phyloP scores from a whole-genome alignment of 2,888 invertebrate species.

The Eremobia ochroleuca region DNA sequence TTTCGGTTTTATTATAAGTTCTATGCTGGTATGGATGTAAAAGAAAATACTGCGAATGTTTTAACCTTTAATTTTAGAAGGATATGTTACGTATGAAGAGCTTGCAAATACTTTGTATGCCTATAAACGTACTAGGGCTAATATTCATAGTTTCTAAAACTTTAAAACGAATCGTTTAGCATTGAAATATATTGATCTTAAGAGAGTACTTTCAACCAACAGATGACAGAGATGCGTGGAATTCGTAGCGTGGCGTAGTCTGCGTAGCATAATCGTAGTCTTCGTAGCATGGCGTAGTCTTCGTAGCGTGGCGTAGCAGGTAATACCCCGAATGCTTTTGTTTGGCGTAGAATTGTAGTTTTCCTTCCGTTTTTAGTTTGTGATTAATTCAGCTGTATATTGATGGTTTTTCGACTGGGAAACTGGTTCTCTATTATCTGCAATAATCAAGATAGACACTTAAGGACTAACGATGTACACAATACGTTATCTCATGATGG shows the following conservation, averaged over 20 bases:
- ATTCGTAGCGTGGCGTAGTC: not conserved
- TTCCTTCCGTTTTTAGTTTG: not conserved
- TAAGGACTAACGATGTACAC: not conserved
- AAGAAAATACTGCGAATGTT: conserved; percentile 1
- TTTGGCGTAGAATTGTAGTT: not conserved
- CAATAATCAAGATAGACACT: not conserved
- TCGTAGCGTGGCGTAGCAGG: conserved; percentile 35
- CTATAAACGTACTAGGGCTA: not conserved
- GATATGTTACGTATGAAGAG: not conserved
- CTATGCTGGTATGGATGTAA: conserved; percentile 16
- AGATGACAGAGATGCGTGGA: not conserved
- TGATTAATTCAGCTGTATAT: not conserved
- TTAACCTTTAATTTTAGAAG: conserved; percentile 10
- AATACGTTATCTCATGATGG: not conserved
- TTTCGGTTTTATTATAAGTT: conserved; percentile 37
- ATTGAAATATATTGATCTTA: not conserved
- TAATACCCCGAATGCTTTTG: conserved; percentile 15
- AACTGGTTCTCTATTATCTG: not conserved
- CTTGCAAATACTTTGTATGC: not conserved
- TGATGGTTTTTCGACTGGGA: not conserved
- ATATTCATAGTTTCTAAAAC: not conserved
- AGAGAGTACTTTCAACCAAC: not conserved
- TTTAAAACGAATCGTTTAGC: not conserved
- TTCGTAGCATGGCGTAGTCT: conserved; percentile 19
- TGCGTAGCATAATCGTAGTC: not conserved